These are phyloP conservation scores for Caenorhabditis remanei DNA, from an alignment of 1,140 invertebrate species.

Conservation along the genomic window DNA sequence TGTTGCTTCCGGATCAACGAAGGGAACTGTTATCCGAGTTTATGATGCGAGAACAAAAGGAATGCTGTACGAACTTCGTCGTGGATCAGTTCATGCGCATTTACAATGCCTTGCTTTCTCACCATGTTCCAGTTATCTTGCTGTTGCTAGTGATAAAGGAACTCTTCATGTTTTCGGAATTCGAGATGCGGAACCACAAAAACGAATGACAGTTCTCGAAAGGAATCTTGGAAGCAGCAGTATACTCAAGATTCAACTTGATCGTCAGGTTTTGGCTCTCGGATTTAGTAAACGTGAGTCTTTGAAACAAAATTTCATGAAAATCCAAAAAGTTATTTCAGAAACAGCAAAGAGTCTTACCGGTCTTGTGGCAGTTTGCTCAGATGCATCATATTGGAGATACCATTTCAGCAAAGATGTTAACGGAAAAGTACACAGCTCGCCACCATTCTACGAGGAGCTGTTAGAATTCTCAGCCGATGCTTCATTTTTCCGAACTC, in stretches of 20 bases:
- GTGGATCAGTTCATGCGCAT: conserved; percentile 52
- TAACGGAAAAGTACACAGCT: not conserved
- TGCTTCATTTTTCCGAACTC: conserved; percentile 1
- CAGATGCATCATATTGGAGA: conserved; percentile 28
- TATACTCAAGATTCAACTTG: conserved; percentile 21
- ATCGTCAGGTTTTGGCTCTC: not conserved
- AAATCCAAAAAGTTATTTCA: not conserved
- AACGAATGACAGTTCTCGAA: not conserved
- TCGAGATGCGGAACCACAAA: conserved; percentile 46
- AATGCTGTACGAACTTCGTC: conserved; percentile 43
- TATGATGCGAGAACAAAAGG: conserved; percentile 55
- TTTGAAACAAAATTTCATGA: not conserved
- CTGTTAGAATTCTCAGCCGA: not conserved
- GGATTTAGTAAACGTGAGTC: conserved; percentile 30
- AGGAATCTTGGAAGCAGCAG: not conserved
- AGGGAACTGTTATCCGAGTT: conserved; percentile 60
- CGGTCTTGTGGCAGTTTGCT: not conserved
- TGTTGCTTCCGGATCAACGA: conserved; percentile 54
- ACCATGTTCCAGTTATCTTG: conserved; percentile 60
- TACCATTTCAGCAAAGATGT: conserved; percentile 26
- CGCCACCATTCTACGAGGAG: not conserved
- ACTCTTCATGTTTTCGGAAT: conserved; percentile 59
- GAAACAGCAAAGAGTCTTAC: not conserved
- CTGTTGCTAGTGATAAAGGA: conserved; percentile 57
- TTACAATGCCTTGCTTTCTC: conserved; percentile 53